Percentiles rank a stretch among this genome's conserved stretches.
These are phyloP conservation scores for Marmota flaviventris DNA, from an alignment of 2,113 vertebrate species.

Conservation along the genomic window DNA sequence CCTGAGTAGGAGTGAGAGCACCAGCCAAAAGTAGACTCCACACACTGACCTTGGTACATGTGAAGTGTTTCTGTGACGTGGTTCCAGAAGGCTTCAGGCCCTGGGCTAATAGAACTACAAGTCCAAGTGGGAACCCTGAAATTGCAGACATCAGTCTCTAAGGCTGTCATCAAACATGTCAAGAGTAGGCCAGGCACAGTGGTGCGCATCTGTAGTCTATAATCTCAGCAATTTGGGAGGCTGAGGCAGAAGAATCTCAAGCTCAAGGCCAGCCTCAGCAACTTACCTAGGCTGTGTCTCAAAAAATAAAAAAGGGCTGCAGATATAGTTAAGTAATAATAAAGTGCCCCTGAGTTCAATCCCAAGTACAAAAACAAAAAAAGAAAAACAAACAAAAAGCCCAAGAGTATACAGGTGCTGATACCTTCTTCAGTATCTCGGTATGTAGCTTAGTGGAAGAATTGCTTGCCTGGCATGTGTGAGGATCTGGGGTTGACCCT, in stretches of 20 bases:
- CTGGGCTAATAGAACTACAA: background rate
- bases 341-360: background rate
- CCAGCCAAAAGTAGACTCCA: slow-evolving; percentile 54
- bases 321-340: background rate
- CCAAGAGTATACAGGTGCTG: no score
- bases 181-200: background rate
- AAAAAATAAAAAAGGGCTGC: background rate
- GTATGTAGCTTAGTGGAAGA: no score
- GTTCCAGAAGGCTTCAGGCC: background rate
- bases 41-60: slow-evolving; percentile 43
- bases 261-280: background rate
- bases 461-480: no score
- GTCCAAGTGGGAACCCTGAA: slow-evolving; percentile 17
- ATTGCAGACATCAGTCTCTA: background rate
- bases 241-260: background rate
- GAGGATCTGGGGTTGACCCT: no score
- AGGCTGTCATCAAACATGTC: slow-evolving; percentile 44
- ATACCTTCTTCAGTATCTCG: no score
- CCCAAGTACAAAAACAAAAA: background rate
- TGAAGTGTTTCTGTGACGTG: background rate
- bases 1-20: slow-evolving; percentile 60
- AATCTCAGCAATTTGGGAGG: background rate
- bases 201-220: background rate
- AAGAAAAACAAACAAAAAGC: no score
- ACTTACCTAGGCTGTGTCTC: background rate